These are phyloP conservation scores for Sinodicranocentrus sp. DNA, from an alignment of 2,888 invertebrate genomes.

Conservation along the genomic window DNA sequence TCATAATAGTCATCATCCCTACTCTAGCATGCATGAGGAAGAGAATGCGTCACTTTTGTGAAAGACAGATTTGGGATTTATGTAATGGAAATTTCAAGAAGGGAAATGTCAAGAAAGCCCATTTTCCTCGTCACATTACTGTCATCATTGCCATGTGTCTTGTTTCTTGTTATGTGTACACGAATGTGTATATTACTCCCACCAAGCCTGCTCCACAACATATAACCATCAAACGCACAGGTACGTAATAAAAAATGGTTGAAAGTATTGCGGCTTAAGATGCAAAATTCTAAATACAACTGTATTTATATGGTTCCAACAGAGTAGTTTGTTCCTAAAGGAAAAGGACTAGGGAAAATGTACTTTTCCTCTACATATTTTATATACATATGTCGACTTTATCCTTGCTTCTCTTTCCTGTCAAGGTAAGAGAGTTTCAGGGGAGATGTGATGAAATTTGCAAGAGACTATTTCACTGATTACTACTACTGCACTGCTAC, in stretches of 20 bases:
- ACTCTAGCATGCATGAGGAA: not conserved
- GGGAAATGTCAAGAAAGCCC: conserved; percentile 67
- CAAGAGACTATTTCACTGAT: conserved; percentile 66
- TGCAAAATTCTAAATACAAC: not conserved
- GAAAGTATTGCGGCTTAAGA: too few species aligned
- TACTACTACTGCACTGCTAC: conserved; percentile 29
- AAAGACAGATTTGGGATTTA: conserved; percentile 67
- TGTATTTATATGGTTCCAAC: not conserved
- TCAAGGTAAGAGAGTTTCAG: conserved; percentile 20
- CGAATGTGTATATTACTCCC: conserved; percentile 1
- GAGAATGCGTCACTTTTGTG: conserved; percentile 47
- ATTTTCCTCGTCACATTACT: conserved; percentile 67
- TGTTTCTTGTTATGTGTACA: conserved; percentile 47
- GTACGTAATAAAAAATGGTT: conserved; percentile 2
- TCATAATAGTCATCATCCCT: conserved; percentile 21
- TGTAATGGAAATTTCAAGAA: conserved; percentile 67
- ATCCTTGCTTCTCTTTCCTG: conserved; percentile 52
- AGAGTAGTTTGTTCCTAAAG: not conserved
- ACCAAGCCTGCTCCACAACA: not conserved
- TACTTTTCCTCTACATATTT: not conserved
- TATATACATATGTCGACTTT: conserved; percentile 10
- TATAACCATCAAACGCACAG: conserved; percentile 2
- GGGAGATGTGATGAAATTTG: conserved; percentile 63
- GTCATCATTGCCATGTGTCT: conserved; percentile 66
- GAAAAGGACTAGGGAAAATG: not conserved